Evolutionary conservation across 2,888 invertebrate species (phyloP).

Genomic region (Chymomyza amoena): DNA sequence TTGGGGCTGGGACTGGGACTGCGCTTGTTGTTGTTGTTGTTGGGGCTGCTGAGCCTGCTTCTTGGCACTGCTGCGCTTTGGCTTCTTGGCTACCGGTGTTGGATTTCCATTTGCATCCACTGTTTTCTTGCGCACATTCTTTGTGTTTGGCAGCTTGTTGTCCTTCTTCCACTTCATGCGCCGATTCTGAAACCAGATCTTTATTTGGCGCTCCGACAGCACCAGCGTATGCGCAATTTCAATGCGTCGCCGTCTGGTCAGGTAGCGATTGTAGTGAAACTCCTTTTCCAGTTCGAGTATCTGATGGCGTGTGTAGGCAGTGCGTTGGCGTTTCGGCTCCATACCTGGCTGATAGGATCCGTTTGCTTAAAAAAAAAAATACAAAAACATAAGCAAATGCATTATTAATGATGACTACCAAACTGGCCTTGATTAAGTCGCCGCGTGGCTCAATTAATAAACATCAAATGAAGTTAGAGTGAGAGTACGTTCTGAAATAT

Average conservation of each 20-base stretch:
- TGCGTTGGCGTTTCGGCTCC: constrained; percentile 97
- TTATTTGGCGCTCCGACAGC: constrained; percentile 93
- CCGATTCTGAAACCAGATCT: constrained; percentile 93
- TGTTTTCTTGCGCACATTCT: constrained; percentile 84
- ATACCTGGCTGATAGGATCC: constrained; percentile 93
- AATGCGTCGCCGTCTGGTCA: constrained; percentile 95
- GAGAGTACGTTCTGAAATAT: constrained; percentile 26
- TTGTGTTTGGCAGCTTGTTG: constrained; percentile 80
- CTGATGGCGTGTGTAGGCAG: constrained; percentile 98
- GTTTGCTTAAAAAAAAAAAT: constrained; percentile 84
- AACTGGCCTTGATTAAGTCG: constrained; percentile 45
- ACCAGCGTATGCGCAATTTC: constrained; percentile 98
- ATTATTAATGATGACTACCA: constrained; percentile 39
- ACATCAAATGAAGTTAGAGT: constrained; percentile 58
- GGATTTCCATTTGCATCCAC: constrained; percentile 79
- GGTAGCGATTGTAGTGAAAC: constrained; percentile 98
- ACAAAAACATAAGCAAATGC: constrained; percentile 16
- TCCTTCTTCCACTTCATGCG: constrained; percentile 93
- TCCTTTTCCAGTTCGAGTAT: constrained; percentile 98
- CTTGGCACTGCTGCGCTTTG: constrained; percentile 76
- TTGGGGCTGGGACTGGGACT: constrained; percentile 40
- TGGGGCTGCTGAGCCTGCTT: constrained; percentile 68
- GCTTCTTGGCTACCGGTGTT: constrained; percentile 77
- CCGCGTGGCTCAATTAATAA: constrained; percentile 64
- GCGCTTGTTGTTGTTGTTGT: constrained; percentile 55